Conservation (phyloP, 2,797 vertebrate genomes). For the Brachymystax lenok region DNA sequence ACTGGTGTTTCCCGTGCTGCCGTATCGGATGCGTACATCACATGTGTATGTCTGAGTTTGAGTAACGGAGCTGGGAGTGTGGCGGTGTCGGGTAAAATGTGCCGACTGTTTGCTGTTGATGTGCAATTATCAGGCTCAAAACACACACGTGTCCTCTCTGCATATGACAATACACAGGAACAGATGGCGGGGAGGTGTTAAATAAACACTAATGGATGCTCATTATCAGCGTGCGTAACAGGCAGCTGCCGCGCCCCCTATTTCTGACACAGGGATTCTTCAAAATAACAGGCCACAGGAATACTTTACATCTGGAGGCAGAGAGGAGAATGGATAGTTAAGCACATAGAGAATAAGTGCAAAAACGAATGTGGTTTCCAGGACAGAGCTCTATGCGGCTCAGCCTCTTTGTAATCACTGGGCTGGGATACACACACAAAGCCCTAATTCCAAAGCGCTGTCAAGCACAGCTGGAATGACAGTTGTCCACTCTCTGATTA, state of each 20-base stretch:
- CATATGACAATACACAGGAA: neutral
- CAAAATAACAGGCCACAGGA: conserved; percentile 41
- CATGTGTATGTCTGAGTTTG: neutral
- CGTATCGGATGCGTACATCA: neutral
- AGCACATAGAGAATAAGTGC: neutral
- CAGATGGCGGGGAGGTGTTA: neutral
- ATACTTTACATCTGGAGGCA: neutral
- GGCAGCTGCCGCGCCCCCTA: neutral
- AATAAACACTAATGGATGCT: neutral
- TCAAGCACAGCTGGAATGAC: conserved; percentile 33
- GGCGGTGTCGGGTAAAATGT: too few species aligned
- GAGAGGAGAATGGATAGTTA: neutral
- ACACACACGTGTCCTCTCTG: neutral
- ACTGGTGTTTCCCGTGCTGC: neutral
- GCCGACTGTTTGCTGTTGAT: too few species aligned
- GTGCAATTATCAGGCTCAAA: neutral
- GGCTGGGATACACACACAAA: conserved; percentile 14
- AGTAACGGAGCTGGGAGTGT: neutral
- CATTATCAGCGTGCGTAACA: neutral
- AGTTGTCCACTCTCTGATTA: conserved; percentile 2
- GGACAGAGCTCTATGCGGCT: neutral
- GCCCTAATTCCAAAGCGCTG: conserved; percentile 22
- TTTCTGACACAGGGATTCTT: conserved; percentile 46
- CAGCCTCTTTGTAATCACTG: conserved; percentile 29
- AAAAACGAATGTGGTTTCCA: neutral